Evolutionary conservation across 1,140 invertebrate species (phyloP), one percentile per base, ranked within the genome.

Genomic region (Drosophila arawakana): DNA sequence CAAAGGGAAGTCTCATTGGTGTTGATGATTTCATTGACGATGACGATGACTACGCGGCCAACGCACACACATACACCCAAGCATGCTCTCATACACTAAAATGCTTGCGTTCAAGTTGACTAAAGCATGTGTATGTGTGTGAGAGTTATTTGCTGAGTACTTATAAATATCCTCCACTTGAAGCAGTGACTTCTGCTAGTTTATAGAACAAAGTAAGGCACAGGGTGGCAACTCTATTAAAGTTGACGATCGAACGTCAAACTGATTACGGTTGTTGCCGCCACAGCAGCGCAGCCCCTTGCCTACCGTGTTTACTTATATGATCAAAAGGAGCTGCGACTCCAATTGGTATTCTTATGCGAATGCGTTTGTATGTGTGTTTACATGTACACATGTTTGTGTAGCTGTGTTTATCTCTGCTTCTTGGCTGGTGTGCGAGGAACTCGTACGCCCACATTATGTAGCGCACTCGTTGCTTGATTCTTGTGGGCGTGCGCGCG

Each of bases 11-110:
- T 72, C 57, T 63, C 25, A 30, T 30, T 50, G 37, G 62, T 61
- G 50, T 72, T 72, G 83, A 88, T 88, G 83, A 88, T 88, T 88
- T 88, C 83, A 88, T 89, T 82, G 76, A 49, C 73, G 78, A 73
- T 89, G 84, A 88, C 80, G 83, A 86, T 62, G 79, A 74, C 79
- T 61, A 62, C 57, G 66, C 71, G 41, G 73, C 68, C 73, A 77
- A 44, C 63, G 39, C 72, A 80, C 41, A 73, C 59, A 75, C 63
- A 50, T 35, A 66, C 35, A 69, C 50, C 47, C 30, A 65, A 7
- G 50, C 50, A 46, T 46, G 30, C 30, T 37, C 18, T 46, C n/a
- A 44, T 18, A 57, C 55, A 62, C 37, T 47, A 57, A 50, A 44
- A 41, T 54, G 37, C 49, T 35, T 13, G 49, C 41, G 61, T 9